Evolutionary conservation across 2,888 invertebrate species (phyloP).

Genomic region (Anagyrus pseudococci): DNA sequence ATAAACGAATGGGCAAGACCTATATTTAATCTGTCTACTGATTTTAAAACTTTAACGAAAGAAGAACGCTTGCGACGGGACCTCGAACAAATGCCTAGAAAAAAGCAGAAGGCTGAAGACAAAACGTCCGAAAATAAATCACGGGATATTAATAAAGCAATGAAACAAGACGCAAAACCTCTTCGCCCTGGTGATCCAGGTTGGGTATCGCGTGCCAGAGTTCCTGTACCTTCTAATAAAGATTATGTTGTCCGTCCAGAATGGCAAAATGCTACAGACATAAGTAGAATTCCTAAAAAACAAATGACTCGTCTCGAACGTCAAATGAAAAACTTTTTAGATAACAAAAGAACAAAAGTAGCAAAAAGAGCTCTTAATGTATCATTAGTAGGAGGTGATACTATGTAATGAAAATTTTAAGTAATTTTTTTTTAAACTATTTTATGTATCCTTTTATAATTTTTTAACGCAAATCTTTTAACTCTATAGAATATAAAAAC

Average conservation of each 20-base stretch:
- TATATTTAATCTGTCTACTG: constrained; percentile 93
- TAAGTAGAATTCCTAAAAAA: constrained; percentile 80
- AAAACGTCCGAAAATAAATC: constrained; percentile 61
- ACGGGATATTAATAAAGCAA: constrained; percentile 71
- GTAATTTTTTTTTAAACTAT: too few species aligned
- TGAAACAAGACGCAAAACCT: constrained; percentile 71
- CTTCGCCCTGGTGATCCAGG: constrained; percentile 93
- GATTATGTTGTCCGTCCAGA: constrained; percentile 96
- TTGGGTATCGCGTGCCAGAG: constrained; percentile 93
- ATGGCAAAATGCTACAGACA: constrained; percentile 87
- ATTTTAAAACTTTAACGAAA: constrained; percentile 89
- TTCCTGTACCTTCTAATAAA: constrained; percentile 93
- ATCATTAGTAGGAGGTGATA: constrained; percentile 95
- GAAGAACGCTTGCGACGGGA: constrained; percentile 95
- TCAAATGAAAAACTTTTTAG: constrained; percentile 89
- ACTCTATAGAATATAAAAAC: too few species aligned
- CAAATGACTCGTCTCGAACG: constrained; percentile 89
- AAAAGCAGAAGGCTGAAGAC: constrained; percentile 63
- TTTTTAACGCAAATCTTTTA: too few species aligned
- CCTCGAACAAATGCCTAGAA: constrained; percentile 78
- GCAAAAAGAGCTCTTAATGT: constrained; percentile 88
- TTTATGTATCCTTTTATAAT: too few species aligned
- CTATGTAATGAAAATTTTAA: too few species aligned
- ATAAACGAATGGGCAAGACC: constrained; percentile 98
- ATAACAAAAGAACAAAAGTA: constrained; percentile 81